Conservation (phyloP, 1,140 invertebrate species). For the Chrysomallon squamiferum region DNA sequence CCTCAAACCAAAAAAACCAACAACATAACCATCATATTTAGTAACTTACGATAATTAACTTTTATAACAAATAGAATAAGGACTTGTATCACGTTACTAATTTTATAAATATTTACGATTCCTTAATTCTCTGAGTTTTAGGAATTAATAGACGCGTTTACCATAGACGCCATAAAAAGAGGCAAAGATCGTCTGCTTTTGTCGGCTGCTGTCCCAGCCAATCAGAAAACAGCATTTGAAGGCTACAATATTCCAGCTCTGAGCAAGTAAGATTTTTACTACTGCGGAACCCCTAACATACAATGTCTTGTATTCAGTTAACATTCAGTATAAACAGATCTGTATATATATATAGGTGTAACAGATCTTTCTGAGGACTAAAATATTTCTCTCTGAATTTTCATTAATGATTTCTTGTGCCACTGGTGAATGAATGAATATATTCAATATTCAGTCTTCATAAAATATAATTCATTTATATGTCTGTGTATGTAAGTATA, state of each 20-base stretch:
- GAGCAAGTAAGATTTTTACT: constrained; percentile 39
- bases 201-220: constrained; percentile 60
- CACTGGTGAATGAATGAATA: too few species aligned
- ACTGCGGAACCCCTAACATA: too few species aligned
- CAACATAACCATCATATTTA: too few species aligned
- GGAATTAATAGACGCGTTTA: constrained; percentile 34
- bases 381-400: not conserved
- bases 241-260: constrained; percentile 62
- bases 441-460: not conserved
- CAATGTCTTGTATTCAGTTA: not conserved
- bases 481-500: not conserved
- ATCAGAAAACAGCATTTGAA: constrained; percentile 59
- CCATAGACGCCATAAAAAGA: constrained; percentile 27
- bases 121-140: too few species aligned
- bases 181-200: constrained; percentile 45
- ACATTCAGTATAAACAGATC: not conserved
- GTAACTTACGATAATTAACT: too few species aligned
- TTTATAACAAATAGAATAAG: too few species aligned
- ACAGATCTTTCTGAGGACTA: not conserved
- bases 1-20: too few species aligned
- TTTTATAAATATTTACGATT: too few species aligned
- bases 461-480: not conserved
- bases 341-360: not conserved
- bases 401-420: not conserved
- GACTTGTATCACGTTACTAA: too few species aligned